Percentiles rank a stretch among this genome's conserved stretches.
Conservation (phyloP, 1,140 invertebrate species). For the Pteromalus puparum region DNA sequence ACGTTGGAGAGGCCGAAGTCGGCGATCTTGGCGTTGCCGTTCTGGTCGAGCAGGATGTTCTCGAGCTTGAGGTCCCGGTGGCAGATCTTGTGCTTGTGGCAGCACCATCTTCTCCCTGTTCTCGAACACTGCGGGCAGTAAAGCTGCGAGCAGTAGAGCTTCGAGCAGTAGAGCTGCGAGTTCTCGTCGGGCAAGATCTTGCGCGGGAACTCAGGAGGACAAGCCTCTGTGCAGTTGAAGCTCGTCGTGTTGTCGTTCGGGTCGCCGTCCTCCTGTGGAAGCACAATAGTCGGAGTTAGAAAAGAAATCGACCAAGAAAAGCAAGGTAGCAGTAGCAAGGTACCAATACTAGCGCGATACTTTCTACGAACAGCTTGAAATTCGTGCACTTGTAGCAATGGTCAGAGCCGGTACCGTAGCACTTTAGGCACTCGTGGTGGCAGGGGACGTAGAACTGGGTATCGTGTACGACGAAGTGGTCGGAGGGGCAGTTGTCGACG, state of each 20-base stretch:
- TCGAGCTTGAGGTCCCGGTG: too few species aligned
- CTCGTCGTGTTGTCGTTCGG: constrained; percentile 77
- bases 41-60: too few species aligned
- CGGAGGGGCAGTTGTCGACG: constrained; percentile 90
- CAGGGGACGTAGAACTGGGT: constrained; percentile 87
- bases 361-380: constrained; percentile 85
- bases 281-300: too few species aligned
- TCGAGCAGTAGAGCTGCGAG: constrained; percentile 83
- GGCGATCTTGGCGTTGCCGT: too few species aligned
- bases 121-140: constrained; percentile 98
- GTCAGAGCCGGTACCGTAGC: constrained; percentile 84
- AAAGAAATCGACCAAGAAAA: too few species aligned
- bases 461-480: constrained; percentile 87
- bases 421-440: constrained; percentile 88
- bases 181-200: constrained; percentile 85
- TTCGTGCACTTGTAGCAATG: constrained; percentile 91
- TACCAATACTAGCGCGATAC: too few species aligned
- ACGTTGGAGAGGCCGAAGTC: too few species aligned
- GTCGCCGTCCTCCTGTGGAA: constrained; percentile 75
- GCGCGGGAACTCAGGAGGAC: constrained; percentile 86
- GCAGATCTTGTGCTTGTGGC: constrained; percentile 98
- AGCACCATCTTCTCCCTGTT: constrained; percentile 99
- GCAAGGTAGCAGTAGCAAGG: too few species aligned
- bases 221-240: constrained; percentile 92
- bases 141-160: too few species aligned